Evolutionary conservation across 2,888 invertebrate species (phyloP).

Genomic region (Hedya salicella): DNA sequence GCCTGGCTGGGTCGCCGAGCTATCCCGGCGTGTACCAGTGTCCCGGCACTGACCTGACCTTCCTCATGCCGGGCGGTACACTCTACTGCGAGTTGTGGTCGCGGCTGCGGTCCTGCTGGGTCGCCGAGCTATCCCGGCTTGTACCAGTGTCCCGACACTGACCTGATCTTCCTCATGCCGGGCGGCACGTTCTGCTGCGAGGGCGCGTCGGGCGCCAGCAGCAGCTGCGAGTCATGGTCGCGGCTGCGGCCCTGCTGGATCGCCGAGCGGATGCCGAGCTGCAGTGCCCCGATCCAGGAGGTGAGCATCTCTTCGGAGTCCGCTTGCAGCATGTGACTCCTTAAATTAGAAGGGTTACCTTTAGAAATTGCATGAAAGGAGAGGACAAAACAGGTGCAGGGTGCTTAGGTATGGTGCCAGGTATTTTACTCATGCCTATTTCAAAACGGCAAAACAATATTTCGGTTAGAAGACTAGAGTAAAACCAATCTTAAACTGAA

Average conservation of each 20-base stretch:
- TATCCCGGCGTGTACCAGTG: slow-evolving; percentile 93
- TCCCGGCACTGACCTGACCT: slow-evolving; percentile 59
- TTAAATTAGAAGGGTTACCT: slow-evolving; percentile 61
- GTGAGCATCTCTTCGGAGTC: slow-evolving; percentile 96
- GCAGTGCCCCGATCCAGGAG: slow-evolving; percentile 95
- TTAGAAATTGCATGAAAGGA: neutral
- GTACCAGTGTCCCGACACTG: slow-evolving; percentile 89
- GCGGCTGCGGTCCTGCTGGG: slow-evolving; percentile 86
- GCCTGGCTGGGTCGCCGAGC: slow-evolving; percentile 91
- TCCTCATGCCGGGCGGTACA: slow-evolving; percentile 65
- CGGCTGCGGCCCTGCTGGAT: slow-evolving; percentile 87
- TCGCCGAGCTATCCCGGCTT: slow-evolving; percentile 93
- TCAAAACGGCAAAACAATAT: too few relatives aligned
- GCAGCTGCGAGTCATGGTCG: slow-evolving; percentile 73
- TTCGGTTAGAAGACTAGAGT: too few relatives aligned
- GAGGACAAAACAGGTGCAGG: too few relatives aligned
- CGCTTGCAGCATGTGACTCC: slow-evolving; percentile 98
- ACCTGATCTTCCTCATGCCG: slow-evolving; percentile 75
- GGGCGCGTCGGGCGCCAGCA: slow-evolving; percentile 68
- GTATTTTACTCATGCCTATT: too few relatives aligned
- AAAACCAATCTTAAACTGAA: too few relatives aligned
- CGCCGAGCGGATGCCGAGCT: slow-evolving; percentile 94
- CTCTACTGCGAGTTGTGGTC: slow-evolving; percentile 71
- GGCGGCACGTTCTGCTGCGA: slow-evolving; percentile 55
- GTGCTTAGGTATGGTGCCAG: too few relatives aligned